Evolutionary conservation across 53 echinoderm and acorn worm species (phyloP).

Genomic region (Antedon mediterranea): DNA sequence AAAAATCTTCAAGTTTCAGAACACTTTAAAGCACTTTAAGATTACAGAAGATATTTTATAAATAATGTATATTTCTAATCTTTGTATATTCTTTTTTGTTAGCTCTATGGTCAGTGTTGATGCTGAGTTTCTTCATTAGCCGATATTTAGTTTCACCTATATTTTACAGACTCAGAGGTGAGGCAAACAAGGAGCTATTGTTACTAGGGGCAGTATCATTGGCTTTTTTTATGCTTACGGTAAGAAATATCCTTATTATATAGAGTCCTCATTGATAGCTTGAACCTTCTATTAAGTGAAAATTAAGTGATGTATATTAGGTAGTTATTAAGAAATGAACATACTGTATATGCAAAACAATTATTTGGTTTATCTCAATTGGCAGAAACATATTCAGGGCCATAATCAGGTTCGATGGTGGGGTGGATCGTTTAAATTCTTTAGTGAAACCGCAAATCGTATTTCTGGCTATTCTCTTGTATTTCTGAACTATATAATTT

Average conservation of each 20-base stretch:
- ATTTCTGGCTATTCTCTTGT: too few species aligned
- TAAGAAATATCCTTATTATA: conserved; percentile 20
- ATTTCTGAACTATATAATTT: too few species aligned
- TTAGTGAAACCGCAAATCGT: too few species aligned
- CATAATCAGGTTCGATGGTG: too few species aligned
- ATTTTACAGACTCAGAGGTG: conserved; percentile 25
- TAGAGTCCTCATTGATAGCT: background rate
- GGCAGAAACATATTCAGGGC: background rate
- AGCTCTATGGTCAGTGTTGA: conserved; percentile 50
- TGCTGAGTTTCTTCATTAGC: conserved; percentile 47
- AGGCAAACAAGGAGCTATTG: conserved; percentile 61
- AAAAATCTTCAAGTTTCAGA: too few species aligned
- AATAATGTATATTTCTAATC: background rate
- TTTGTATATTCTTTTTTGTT: background rate
- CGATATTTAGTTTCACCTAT: conserved; percentile 48
- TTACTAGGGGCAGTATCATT: conserved; percentile 45
- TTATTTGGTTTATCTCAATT: too few species aligned
- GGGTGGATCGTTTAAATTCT: too few species aligned
- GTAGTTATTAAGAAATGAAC: too few species aligned
- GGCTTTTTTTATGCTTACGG: conserved; percentile 81
- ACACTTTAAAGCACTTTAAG: too few species aligned
- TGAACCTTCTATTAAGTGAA: background rate
- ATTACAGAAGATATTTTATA: too few species aligned
- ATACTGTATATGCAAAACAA: too few species aligned
- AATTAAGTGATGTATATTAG: background rate